Percentiles rank a stretch among this genome's conserved stretches.
phyloP scores from a whole-genome alignment of 1,140 invertebrate genomes.

The Lucilia cuprina region DNA sequence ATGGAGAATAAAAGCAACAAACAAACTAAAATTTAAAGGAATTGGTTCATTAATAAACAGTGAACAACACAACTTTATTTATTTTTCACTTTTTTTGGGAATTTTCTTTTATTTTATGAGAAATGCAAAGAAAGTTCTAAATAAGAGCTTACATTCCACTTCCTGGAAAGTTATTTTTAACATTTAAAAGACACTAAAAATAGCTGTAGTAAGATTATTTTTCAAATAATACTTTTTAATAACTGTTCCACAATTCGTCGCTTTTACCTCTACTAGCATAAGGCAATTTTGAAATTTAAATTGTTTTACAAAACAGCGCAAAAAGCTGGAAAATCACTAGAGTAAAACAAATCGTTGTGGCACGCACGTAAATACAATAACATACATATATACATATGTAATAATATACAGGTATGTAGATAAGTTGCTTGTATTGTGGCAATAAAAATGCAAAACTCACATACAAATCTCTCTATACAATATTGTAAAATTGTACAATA shows the following conservation, averaged over 20 bases:
- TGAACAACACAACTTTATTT: no score
- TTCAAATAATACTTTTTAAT: no score
- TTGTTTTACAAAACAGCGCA: neutral
- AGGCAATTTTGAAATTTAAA: conserved; percentile 1
- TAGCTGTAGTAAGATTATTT: no score
- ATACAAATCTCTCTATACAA: neutral
- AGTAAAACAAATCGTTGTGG: neutral
- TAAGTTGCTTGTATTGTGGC: neutral
- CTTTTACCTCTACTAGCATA: neutral
- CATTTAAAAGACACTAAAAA: no score
- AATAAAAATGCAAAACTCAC: neutral
- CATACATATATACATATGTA: no score
- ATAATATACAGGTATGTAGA: neutral
- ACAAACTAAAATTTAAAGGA: neutral
- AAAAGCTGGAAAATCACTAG: neutral
- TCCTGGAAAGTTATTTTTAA: no score
- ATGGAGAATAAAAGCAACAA: neutral
- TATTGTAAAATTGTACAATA: neutral
- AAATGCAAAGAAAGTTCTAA: no score
- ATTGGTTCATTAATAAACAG: neutral
- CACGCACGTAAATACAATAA: neutral
- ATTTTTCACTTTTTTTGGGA: no score
- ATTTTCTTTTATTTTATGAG: no score
- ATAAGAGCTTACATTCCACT: no score
- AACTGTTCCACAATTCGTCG: no score